Percentiles rank a stretch among this genome's conserved stretches.
These are phyloP conservation scores for Neostethus bicornis DNA, from an alignment of 2,797 vertebrate species.

Conservation along the genomic window DNA sequence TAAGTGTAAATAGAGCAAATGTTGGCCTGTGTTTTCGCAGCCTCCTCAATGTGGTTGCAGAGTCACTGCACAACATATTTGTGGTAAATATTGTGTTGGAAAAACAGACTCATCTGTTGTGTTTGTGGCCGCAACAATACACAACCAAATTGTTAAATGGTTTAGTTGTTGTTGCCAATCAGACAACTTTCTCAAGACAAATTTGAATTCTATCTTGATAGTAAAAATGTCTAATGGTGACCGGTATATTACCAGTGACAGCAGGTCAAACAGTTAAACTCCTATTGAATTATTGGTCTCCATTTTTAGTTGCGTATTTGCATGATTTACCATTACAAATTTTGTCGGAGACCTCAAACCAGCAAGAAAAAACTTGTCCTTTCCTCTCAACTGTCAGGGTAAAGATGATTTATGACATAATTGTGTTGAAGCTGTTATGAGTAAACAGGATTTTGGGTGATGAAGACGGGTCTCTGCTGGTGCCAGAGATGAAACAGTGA, in stretches of 20 bases:
- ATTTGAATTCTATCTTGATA: background rate
- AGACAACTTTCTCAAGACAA: background rate
- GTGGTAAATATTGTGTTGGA: background rate
- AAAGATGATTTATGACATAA: background rate
- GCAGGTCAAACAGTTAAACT: background rate
- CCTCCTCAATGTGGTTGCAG: constrained; percentile 36
- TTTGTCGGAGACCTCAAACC: background rate
- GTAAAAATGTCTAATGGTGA: constrained; percentile 1
- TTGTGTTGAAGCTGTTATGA: constrained; percentile 4
- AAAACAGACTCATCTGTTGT: background rate
- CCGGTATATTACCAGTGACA: background rate
- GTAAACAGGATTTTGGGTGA: constrained; percentile 12
- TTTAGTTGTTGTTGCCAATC: background rate
- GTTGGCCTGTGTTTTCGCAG: constrained; percentile 22
- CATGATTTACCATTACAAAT: background rate
- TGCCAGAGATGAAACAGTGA: constrained; percentile 15
- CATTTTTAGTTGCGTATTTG: background rate
- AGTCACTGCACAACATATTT: constrained; percentile 6
- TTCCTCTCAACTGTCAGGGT: constrained; percentile 3
- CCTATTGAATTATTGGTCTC: background rate
- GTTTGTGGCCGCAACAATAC: background rate
- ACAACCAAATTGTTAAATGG: background rate
- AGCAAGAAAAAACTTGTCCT: background rate
- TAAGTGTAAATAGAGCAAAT: background rate
- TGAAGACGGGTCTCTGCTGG: background rate